Base-by-base conservation (phyloP, 2,888 invertebrate species). In the Hirtodrosophila trivittata region DNA sequence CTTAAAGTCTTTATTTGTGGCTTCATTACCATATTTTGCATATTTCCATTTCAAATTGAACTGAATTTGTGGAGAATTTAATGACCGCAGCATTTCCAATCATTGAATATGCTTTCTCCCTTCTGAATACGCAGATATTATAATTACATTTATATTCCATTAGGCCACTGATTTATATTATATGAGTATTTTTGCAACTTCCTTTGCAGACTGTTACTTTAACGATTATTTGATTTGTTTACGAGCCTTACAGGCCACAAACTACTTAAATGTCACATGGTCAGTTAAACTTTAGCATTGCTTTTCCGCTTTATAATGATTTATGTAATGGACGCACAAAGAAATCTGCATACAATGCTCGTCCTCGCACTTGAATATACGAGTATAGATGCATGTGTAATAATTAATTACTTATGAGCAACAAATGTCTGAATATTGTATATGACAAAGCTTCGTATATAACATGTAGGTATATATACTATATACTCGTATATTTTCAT, bases 281-380 rank as follows among this genome's bases (percentile, higher is more conserved):
- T 82, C 86, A 82, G 78, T 78, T 85, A 66, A 75, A 66, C 78
- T 85, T 82, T 13, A 75, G 72, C 80, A 85, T 78, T 78, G 78
- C 76, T 63, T 71, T 78, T 78, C 78, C 78, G 83, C 41, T 75
- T 62, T 51, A 67, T 64, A 64, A 62, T 70, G 59, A 67, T 81
- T 62, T 73, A 69, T 69, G 69, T 54, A 45, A 32, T 60, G 60
- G 52, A 41, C 63, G 28, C 60, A 82, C 78, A 85, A 85, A 78
- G 78, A 82, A 82, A 78, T 75, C 65, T 78, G 78, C 78, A 78
- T 82, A 47, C 57, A 49, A 54, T 32, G 12, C 18, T 38, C 33
- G 5, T 28, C 67, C 43, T 46, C 51, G 59, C 51, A 58, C 39
- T 13, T 28, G 7, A 13, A 50, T 13, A 46, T 9, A 38, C 43